Evolutionary conservation across 2,113 vertebrate species (phyloP).

Genomic region (Rattus norvegicus): GRCr8 NC_086020.1:41213001-41213500

Average conservation of each 20-base stretch:
- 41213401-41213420: neutral
- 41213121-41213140: neutral
- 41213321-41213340: neutral
- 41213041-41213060: neutral
- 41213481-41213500: neutral
- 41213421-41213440: neutral
- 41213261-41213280: neutral
- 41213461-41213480: neutral
- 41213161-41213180: neutral
- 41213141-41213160: constrained; percentile 31
- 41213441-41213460: neutral
- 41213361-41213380: neutral
- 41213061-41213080: constrained; percentile 51
- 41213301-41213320: neutral
- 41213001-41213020: neutral
- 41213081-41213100: constrained; percentile 48
- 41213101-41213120: constrained; percentile 27
- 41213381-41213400: constrained; percentile 5
- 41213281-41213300: too few relatives aligned
- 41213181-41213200: neutral
- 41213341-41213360: neutral
- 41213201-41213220: neutral
- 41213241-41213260: neutral
- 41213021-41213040: neutral
- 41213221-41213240: neutral